These are phyloP conservation scores for Rhinolophus sinicus DNA, from an alignment of 2,113 vertebrate genomes.

Conservation along the genomic window DNA sequence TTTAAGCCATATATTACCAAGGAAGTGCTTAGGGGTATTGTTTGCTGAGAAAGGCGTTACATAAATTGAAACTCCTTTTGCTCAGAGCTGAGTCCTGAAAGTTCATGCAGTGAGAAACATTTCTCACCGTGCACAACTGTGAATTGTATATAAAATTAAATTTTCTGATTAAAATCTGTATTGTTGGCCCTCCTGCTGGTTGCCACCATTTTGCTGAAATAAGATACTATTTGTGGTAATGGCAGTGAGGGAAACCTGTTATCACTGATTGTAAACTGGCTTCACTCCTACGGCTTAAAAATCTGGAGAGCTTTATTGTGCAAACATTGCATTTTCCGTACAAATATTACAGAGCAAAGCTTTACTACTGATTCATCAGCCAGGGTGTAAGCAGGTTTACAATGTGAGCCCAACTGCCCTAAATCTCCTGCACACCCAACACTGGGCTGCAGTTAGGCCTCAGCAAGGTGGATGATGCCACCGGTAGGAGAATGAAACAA, in stretches of 20 bases:
- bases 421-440: conserved; percentile 27
- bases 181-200: conserved; percentile 59
- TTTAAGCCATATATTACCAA: conserved; percentile 41
- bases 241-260: conserved; percentile 8
- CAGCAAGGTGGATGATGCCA: conserved; percentile 71
- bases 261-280: not conserved
- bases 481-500: conserved; percentile 56
- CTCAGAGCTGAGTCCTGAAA: conserved; percentile 69
- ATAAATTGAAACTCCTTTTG: conserved; percentile 78
- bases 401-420: conserved; percentile 65
- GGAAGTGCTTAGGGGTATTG: conserved; percentile 66
- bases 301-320: conserved; percentile 37
- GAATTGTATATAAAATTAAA: conserved; percentile 83
- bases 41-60: conserved; percentile 57
- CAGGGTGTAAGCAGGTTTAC: conserved; percentile 29
- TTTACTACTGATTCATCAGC: not conserved
- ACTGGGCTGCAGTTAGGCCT: not conserved
- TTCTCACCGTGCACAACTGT: conserved; percentile 75
- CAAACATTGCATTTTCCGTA: not conserved
- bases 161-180: conserved; percentile 81
- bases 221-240: conserved; percentile 71
- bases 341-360: conserved; percentile 12
- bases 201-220: conserved; percentile 60
- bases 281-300: not conserved
- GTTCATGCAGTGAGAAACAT: conserved; percentile 70